Conservation (phyloP, 2,113 vertebrate species). For the Martes martes region DNA sequence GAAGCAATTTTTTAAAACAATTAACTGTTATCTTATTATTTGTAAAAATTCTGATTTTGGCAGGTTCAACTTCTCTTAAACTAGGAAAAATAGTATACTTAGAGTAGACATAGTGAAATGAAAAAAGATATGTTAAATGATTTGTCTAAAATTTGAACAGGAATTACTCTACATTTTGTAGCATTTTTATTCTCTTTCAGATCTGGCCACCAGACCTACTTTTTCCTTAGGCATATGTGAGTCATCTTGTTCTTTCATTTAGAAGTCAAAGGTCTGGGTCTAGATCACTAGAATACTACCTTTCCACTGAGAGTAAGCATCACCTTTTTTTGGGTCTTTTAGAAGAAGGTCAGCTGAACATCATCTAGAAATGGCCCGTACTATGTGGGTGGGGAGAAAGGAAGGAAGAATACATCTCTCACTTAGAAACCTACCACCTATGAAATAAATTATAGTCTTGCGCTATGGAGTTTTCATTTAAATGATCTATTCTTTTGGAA, state of each 20-base stretch:
- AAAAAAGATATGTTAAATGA: not conserved
- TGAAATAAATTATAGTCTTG: slow-evolving; percentile 8
- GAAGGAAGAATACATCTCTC: slow-evolving; percentile 23
- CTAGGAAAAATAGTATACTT: not conserved
- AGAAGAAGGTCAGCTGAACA: slow-evolving; percentile 33
- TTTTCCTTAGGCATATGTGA: slow-evolving; percentile 55
- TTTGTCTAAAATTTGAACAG: slow-evolving; percentile 31
- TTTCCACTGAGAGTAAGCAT: slow-evolving; percentile 49
- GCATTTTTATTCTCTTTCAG: slow-evolving; percentile 2
- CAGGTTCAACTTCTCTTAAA: not conserved
- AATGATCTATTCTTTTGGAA: not conserved
- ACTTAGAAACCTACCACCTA: slow-evolving; percentile 16
- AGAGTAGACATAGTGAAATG: not conserved
- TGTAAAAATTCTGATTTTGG: slow-evolving; percentile 31
- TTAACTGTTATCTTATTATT: not conserved
- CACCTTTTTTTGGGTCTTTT: slow-evolving; percentile 37
- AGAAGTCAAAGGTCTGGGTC: slow-evolving; percentile 54
- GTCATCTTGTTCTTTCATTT: slow-evolving; percentile 57
- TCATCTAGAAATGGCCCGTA: slow-evolving; percentile 23
- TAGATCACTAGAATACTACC: slow-evolving; percentile 6
- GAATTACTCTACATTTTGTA: not conserved
- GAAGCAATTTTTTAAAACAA: slow-evolving; percentile 32
- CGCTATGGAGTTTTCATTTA: slow-evolving; percentile 4
- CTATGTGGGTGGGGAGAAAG: slow-evolving; percentile 37
- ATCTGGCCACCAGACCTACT: slow-evolving; percentile 23